Evolutionary conservation across 2,888 invertebrate species (phyloP).

Genomic region (Amphipyra tragopoginis): DNA sequence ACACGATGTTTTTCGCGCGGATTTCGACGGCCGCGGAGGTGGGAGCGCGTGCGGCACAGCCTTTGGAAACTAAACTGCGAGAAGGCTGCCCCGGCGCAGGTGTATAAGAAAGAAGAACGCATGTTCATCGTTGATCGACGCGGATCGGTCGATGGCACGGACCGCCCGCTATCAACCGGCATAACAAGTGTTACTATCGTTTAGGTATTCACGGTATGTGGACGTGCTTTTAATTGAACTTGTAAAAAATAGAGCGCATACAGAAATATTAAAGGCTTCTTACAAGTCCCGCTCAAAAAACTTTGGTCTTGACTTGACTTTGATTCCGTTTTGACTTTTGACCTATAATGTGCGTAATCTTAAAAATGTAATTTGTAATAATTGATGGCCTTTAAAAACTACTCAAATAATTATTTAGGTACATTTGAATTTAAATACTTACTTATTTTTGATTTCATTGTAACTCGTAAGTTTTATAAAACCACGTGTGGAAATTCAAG

Average conservation of each 20-base stretch:
- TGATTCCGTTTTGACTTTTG: too few species aligned
- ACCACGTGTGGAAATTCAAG: too few species aligned
- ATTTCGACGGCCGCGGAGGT: slow-evolving; percentile 66
- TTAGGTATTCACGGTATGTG: slow-evolving; percentile 31
- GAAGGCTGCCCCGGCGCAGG: slow-evolving; percentile 72
- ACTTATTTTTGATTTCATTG: too few species aligned
- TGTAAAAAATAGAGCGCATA: slow-evolving; percentile 2
- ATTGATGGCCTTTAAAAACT: too few species aligned
- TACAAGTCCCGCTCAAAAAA: too few species aligned
- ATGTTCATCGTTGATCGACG: slow-evolving; percentile 51
- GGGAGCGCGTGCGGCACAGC: slow-evolving; percentile 79
- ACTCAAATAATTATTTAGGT: too few species aligned
- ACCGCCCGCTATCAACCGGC: slow-evolving; percentile 62
- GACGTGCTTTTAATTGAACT: slow-evolving; percentile 12
- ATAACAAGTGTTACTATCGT: slow-evolving; percentile 47
- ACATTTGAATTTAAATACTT: too few species aligned
- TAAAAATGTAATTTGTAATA: too few species aligned
- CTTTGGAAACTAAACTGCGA: slow-evolving; percentile 79
- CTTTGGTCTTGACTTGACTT: too few species aligned
- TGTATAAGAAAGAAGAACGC: slow-evolving; percentile 72
- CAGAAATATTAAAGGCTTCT: background rate
- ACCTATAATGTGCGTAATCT: too few species aligned
- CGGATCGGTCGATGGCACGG: slow-evolving; percentile 74
- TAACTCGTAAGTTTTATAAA: too few species aligned
- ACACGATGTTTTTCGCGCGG: slow-evolving; percentile 81